These are phyloP conservation scores for Holacanthella duospinosa DNA, from an alignment of 2,888 invertebrate genomes.

Conservation along the genomic window DNA sequence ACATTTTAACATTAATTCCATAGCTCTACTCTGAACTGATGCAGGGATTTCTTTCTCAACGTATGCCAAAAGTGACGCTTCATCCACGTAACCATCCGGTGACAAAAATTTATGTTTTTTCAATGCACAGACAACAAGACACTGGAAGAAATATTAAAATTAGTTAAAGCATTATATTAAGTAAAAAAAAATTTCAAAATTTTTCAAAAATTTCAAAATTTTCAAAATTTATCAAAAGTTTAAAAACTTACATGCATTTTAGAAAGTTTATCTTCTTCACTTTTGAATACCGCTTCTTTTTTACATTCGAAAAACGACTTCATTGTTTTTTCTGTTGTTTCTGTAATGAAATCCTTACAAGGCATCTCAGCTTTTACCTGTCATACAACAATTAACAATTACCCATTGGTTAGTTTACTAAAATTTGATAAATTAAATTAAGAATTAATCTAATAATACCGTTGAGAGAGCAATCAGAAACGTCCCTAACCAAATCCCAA, in stretches of 20 bases:
- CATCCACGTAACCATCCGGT: slow-evolving; percentile 8
- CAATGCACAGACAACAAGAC: slow-evolving; percentile 6
- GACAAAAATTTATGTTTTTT: neutral
- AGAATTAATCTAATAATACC: neutral
- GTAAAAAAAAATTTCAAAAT: neutral
- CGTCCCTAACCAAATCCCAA: neutral
- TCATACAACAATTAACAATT: neutral
- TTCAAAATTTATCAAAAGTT: no score
- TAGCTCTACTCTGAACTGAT: neutral
- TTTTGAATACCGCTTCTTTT: slow-evolving; percentile 12
- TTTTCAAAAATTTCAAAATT: no score
- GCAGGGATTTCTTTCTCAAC: slow-evolving; percentile 9
- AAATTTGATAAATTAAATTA: neutral
- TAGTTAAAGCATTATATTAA: neutral
- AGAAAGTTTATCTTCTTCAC: slow-evolving; percentile 9
- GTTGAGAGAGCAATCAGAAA: no score
- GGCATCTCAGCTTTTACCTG: neutral
- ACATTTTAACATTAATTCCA: slow-evolving; percentile 2
- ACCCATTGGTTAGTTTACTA: neutral
- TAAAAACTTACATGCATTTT: slow-evolving; percentile 12
- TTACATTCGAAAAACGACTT: slow-evolving; percentile 10
- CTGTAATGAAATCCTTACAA: slow-evolving; percentile 10
- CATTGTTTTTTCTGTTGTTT: slow-evolving; percentile 8
- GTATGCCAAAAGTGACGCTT: neutral
- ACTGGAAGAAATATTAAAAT: slow-evolving; percentile 7